Percentiles rank a stretch among this genome's conserved stretches.
Conservation (phyloP, 35 echinoderm and acorn worm species). For the Apostichopus japonicus region DNA sequence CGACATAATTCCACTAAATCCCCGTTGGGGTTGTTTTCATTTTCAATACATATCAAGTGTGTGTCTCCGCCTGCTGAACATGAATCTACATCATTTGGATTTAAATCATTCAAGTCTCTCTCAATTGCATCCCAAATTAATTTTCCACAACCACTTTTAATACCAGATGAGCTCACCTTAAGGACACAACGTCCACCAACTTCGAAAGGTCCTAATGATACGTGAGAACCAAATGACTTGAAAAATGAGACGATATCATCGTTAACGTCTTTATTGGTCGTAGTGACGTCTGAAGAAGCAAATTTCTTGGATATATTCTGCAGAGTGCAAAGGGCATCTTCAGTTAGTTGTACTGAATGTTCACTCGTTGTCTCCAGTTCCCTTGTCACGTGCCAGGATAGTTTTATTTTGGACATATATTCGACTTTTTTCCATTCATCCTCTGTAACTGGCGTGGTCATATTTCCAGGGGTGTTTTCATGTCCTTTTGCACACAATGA, state of each 20-base stretch:
- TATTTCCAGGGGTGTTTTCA: background rate
- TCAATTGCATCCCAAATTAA: background rate
- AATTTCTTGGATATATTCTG: background rate
- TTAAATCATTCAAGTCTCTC: background rate
- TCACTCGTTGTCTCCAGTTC: background rate
- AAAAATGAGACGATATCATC: background rate
- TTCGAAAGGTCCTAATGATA: constrained; percentile 9
- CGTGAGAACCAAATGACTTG: constrained; percentile 8
- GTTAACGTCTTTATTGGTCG: background rate
- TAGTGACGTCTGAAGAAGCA: background rate
- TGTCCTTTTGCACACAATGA: background rate
- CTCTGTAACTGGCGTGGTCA: no score
- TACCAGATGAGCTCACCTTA: background rate
- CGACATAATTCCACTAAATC: background rate
- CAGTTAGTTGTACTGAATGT: background rate
- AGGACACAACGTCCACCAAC: constrained; percentile 6
- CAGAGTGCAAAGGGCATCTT: background rate
- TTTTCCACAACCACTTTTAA: background rate
- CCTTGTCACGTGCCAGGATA: background rate
- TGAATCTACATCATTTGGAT: background rate
- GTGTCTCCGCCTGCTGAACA: background rate
- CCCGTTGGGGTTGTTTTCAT: background rate
- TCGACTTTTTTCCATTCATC: background rate
- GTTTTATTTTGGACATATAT: constrained; percentile 5
- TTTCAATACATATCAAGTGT: background rate